These are phyloP conservation scores for Pteromalus puparum DNA, from an alignment of 1,140 invertebrate species.

Conservation along the genomic window DNA sequence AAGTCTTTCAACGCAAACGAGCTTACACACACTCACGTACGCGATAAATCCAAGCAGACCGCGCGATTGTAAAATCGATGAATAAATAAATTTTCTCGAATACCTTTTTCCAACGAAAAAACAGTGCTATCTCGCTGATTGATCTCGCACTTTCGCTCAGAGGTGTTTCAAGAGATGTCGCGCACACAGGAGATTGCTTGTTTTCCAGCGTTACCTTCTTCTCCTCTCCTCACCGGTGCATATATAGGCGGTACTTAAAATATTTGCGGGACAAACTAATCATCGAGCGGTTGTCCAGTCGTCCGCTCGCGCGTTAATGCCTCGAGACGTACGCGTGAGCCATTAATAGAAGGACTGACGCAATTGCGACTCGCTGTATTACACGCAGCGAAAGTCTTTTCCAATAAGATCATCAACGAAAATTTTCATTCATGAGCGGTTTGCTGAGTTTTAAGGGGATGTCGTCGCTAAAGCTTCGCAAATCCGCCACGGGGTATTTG, in stretches of 20 bases:
- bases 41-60: background rate
- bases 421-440: slow-evolving; percentile 3
- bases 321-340: background rate
- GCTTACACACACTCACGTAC: background rate
- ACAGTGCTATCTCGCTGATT: background rate
- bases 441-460: too few species aligned
- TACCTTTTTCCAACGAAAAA: background rate
- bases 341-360: slow-evolving; percentile 47
- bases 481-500: too few species aligned
- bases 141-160: background rate
- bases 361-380: background rate
- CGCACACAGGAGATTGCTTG: background rate
- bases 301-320: background rate
- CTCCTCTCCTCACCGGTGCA: background rate
- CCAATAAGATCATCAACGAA: slow-evolving; percentile 33
- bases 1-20: slow-evolving; percentile 8
- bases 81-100: background rate
- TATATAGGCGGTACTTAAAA: slow-evolving; percentile 16
- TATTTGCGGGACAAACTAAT: slow-evolving; percentile 42
- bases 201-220: background rate
- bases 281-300: background rate
- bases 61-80: background rate
- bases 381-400: slow-evolving; percentile 14
- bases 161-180: slow-evolving; percentile 17
- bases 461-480: too few species aligned